A percentile compares a stretch with the other conserved stretches of the same genome.
phyloP scores from a whole-genome alignment of 2,888 invertebrate species.

The Yponomeuta sedellus region DNA sequence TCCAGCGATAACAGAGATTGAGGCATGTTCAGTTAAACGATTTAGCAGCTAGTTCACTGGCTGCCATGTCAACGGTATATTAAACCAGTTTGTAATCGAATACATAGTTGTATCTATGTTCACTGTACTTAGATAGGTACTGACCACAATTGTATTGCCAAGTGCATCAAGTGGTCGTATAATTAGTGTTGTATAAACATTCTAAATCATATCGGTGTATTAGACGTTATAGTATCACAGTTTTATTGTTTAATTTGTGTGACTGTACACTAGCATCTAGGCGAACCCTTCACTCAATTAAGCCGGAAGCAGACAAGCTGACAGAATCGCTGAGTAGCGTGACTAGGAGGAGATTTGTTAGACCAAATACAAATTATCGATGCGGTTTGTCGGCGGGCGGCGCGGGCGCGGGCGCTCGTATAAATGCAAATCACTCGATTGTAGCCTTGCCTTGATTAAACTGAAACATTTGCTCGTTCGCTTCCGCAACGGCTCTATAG shows the following conservation, averaged over 20 bases:
- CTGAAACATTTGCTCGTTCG: constrained; percentile 52
- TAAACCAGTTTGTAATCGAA: constrained; percentile 12
- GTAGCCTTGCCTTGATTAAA: constrained; percentile 55
- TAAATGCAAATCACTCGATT: constrained; percentile 61
- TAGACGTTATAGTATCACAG: neutral
- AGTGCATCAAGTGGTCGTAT: neutral
- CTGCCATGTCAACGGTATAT: constrained; percentile 13
- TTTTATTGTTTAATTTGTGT: neutral
- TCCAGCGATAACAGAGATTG: constrained; percentile 18
- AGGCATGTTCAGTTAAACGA: constrained; percentile 21
- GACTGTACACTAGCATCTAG: neutral
- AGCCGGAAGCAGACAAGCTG: neutral
- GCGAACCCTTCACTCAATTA: constrained; percentile 3
- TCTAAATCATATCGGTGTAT: neutral
- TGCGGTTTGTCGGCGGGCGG: constrained; percentile 43
- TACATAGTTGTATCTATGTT: neutral
- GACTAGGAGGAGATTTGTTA: constrained; percentile 12
- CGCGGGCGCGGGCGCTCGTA: constrained; percentile 37
- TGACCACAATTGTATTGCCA: neutral
- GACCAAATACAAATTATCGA: constrained; percentile 32
- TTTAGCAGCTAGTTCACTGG: constrained; percentile 15
- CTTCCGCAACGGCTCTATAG: constrained; percentile 25
- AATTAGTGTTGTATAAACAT: neutral
- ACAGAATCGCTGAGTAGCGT: constrained; percentile 13
- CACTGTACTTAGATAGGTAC: neutral